phyloP scores from a whole-genome alignment of 2,888 invertebrate species.

The Sinotaia quadrata region DNA sequence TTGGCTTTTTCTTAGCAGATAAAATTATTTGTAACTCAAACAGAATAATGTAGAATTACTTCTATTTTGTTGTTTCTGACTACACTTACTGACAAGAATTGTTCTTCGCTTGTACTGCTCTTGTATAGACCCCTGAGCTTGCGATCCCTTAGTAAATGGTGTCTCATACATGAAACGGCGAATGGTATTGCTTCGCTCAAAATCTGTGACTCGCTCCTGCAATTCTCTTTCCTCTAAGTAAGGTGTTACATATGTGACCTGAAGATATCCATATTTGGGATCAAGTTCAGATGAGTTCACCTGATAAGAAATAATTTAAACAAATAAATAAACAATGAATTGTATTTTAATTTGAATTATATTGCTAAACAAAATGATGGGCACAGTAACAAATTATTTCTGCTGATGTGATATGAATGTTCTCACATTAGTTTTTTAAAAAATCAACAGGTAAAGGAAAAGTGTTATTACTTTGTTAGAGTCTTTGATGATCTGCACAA shows the following conservation, averaged over 20 bases:
- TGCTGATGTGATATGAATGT: no score
- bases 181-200: constrained; percentile 92
- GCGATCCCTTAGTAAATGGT: constrained; percentile 89
- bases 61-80: no score
- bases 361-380: no score
- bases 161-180: constrained; percentile 93
- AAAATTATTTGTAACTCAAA: no score
- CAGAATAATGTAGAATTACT: no score
- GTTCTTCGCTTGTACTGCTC: constrained; percentile 94
- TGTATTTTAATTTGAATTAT: no score
- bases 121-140: constrained; percentile 79
- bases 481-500: constrained; percentile 93
- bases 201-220: constrained; percentile 84
- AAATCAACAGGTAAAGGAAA: no score
- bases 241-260: constrained; percentile 95
- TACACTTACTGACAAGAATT: constrained; percentile 84
- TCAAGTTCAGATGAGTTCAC: constrained; percentile 85
- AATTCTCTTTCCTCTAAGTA: constrained; percentile 82
- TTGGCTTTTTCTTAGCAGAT: neutral
- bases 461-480: constrained; percentile 85
- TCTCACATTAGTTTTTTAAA: no score
- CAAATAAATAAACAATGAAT: no score
- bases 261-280: constrained; percentile 89
- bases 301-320: no score
- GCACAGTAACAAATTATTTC: no score